Evolutionary conservation across 2,888 invertebrate species (phyloP), one percentile per base, ranked within the genome.

Genomic region (Coelopa pilipes): DNA sequence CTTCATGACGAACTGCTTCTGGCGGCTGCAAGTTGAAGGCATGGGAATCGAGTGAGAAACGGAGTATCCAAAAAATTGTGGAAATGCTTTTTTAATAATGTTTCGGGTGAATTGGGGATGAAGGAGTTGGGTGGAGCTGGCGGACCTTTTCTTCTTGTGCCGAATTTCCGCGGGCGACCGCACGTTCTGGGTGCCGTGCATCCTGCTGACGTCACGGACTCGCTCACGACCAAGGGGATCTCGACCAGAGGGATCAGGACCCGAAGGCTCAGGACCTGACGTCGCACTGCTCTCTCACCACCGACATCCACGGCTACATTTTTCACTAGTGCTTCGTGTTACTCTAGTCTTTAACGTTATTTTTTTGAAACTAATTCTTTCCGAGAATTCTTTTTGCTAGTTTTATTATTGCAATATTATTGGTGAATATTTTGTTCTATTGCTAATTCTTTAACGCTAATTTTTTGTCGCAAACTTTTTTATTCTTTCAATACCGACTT

Each of bases 161-260:
- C 86, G 82, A 81, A 84, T 79, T 81, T 86, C 86, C 11, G 86
- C 86, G 47, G 86, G 85, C 72, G 86, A 86, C 76, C 86, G 86
- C 79, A 85, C 82, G 72, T 79, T 79, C 55, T 82, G 77, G 74
- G 82, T 76, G 73, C 80, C 78, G 76, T 85, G 85, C 85, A 85
- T 85, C 70, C 60, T 76, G 11, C 13, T 17, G 17, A 13, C 19
- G 63, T 46, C 1, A 21, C 24, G 50, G 68, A 67, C 47, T 63
- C 50, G 24, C 65, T 65, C 50, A 63, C 59, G 34, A 50, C 21
- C 11, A 50, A 57, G 10, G n/a, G 13, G 49, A 49, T 49, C 49
- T 49, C n/a, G n/a, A n/a, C n/a, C n/a, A n/a, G n/a, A n/a, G n/a
- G n/a, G n/a, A n/a, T n/a, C n/a, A n/a, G n/a, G n/a, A n/a, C n/a